A percentile compares a stretch with the other conserved stretches of the same genome.
phyloP scores from a whole-genome alignment of 2,888 invertebrate species.

The Lepidochrysops patricia region DNA sequence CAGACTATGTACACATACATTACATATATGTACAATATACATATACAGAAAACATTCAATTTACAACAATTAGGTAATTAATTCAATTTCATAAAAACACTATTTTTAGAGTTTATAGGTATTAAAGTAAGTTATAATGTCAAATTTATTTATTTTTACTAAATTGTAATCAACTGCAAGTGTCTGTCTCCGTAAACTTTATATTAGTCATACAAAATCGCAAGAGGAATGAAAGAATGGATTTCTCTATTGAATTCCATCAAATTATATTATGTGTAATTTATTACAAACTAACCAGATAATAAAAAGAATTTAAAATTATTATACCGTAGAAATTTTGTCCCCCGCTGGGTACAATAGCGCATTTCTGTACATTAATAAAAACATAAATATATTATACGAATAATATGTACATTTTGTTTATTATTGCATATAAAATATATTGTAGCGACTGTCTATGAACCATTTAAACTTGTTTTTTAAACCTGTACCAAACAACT shows the following conservation, averaged over 20 bases:
- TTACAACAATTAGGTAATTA: too few species aligned
- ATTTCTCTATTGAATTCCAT: neutral
- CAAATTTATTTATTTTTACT: too few species aligned
- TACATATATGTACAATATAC: too few species aligned
- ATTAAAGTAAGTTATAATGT: too few species aligned
- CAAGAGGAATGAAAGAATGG: neutral
- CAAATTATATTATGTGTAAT: neutral
- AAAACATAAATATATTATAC: neutral
- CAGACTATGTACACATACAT: too few species aligned
- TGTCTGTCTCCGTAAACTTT: neutral
- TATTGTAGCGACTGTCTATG: neutral
- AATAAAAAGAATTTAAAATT: neutral
- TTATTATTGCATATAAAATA: neutral
- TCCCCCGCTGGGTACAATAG: neutral
- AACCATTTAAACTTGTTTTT: neutral
- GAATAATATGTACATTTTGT: neutral
- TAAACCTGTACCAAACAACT: too few species aligned
- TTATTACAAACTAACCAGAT: slow-evolving; percentile 2
- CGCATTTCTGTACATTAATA: neutral
- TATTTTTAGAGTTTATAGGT: too few species aligned
- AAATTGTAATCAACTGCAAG: too few species aligned
- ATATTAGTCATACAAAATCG: neutral
- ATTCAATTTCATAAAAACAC: too few species aligned
- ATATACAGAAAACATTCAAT: too few species aligned
- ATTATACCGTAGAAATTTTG: neutral